Evolutionary conservation across 2,797 vertebrate species (phyloP), one percentile per base, ranked within the genome.

Genomic region (Babyrousa celebensis): DNA sequence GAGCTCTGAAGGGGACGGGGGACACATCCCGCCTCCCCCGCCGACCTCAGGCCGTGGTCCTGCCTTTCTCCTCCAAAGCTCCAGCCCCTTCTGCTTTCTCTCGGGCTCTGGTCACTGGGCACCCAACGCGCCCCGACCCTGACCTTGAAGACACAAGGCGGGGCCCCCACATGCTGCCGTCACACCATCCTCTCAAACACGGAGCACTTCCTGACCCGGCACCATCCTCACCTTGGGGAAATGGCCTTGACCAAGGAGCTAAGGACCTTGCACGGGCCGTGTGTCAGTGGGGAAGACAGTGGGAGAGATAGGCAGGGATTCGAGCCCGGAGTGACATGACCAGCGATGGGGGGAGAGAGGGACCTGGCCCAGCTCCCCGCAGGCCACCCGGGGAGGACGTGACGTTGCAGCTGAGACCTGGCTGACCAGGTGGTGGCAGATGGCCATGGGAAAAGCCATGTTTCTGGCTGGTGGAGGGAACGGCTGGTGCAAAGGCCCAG

Each of bases 331-430:
- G 25, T 27, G 62, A 58, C 21, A 9, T 3, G 15, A 3, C 56
- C 2, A 1, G 4, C 25, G 40, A 17, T 1, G 15, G 11, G 9
- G 58, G 6, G 1, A 6, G 11, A 62, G n/a, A 12, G n/a, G 0
- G 48, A 2, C 0, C 16, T 10, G 74, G 15, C 0, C 0, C 32
- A n/a, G 48, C 36, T 67, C 16, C 27, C 3, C 6, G 71, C 3
- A 3, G 56, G 23, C 62, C 12, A 4, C 16, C 25, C 0, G 1
- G 6, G 54, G n/a, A 43, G 43, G 15, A 56, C 1, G 20, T 25
- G 43, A 25, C 15, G 1, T 2, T 17, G 56, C n/a, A 5, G 74
- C 43, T 21, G 65, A 58, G 60, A 72, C 11, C 32, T 3, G 43
- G 23, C 77, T 23, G 18, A 23, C 9, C 18, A 9, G 67, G 8